Evolutionary conservation across 1,140 invertebrate species (phyloP).

Genomic region (Drosophila sechellia): DNA sequence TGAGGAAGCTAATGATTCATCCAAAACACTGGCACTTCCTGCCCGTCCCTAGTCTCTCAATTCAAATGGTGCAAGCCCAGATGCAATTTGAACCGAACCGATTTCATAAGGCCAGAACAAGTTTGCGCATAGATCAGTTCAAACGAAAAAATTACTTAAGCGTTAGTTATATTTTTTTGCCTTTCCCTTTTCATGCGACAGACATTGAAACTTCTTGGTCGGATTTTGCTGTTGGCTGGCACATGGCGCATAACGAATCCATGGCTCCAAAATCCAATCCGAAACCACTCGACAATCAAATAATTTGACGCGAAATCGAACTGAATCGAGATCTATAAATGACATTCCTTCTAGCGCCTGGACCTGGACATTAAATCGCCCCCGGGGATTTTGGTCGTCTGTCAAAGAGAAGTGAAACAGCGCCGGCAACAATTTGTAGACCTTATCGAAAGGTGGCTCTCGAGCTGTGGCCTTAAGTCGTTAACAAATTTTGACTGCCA

Average conservation of each 20-base stretch:
- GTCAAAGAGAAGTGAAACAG: constrained; percentile 64
- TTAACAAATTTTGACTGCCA: constrained; percentile 72
- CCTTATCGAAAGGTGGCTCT: constrained; percentile 70
- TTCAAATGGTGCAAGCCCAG: constrained; percentile 43
- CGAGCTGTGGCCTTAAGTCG: constrained; percentile 72
- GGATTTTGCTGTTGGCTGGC: constrained; percentile 22
- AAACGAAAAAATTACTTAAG: constrained; percentile 46
- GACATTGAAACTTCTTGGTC: constrained; percentile 67
- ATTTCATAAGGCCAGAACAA: constrained; percentile 63
- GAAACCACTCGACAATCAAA: constrained; percentile 73
- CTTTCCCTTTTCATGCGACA: constrained; percentile 74
- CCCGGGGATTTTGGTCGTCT: constrained; percentile 59
- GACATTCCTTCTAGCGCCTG: constrained; percentile 77
- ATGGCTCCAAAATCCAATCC: constrained; percentile 21
- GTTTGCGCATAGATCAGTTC: constrained; percentile 63
- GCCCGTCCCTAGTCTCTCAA: constrained; percentile 38
- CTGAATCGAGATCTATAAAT: constrained; percentile 52
- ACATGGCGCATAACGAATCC: constrained; percentile 58
- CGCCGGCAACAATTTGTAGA: constrained; percentile 37
- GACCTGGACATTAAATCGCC: constrained; percentile 39
- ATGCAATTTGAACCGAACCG: constrained; percentile 56
- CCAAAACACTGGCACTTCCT: constrained; percentile 27
- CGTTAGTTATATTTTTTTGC: constrained; percentile 64
- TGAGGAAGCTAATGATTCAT: constrained; percentile 44
- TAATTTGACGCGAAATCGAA: constrained; percentile 58